Evolutionary conservation across 2,797 vertebrate genomes (phyloP), one percentile per base, ranked within the genome.

Genomic region (Taeniopygia guttata): DNA sequence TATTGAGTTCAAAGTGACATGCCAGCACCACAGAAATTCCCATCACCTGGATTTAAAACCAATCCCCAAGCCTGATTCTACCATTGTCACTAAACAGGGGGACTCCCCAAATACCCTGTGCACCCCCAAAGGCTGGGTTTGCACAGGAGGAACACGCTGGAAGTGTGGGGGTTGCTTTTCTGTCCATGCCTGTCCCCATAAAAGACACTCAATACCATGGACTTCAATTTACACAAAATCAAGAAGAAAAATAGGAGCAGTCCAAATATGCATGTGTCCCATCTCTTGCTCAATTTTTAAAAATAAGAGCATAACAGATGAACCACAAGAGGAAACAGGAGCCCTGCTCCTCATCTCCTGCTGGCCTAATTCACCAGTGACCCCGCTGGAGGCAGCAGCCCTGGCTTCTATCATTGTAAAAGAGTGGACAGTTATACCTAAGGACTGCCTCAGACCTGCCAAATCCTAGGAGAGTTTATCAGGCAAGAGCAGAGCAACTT

Each of bases 401-500:
- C 81, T 91, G 87, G 38, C 76, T 91, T 76, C 10, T 27, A 29
- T 95, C 91, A 64, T 1, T 42, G 30, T 22, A 30, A 90, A 84
- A 13, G 77, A 91, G 52, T 36, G 86, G 78, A 80, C 81, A 90
- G 16, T 51, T 63, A 25, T 2, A 66, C 56, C 80, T 17, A 26
- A 58, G 38, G 52, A n/a, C 64, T 70, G 76, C 62, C 69, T 81
- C 60, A 70, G 80, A 77, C 64, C 89, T 92, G 89, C 56, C 92
- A 90, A 74, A 60, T 51, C 86, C 87, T 64, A 7, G 42, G 64
- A 90, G 90, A 83, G 78, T 83, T 77, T 70, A 87, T 83, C 93
- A 85, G 60, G 58, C 64, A 63, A 54, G 32, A 89, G 72, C 81
- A 93, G 68, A 87, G 56, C 75, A 77, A 73, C 74, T 90, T 19